A percentile compares a stretch with the other conserved stretches of the same genome.
Conservation (phyloP, 2,113 vertebrate genomes). For the Ovis canadensis region DNA sequence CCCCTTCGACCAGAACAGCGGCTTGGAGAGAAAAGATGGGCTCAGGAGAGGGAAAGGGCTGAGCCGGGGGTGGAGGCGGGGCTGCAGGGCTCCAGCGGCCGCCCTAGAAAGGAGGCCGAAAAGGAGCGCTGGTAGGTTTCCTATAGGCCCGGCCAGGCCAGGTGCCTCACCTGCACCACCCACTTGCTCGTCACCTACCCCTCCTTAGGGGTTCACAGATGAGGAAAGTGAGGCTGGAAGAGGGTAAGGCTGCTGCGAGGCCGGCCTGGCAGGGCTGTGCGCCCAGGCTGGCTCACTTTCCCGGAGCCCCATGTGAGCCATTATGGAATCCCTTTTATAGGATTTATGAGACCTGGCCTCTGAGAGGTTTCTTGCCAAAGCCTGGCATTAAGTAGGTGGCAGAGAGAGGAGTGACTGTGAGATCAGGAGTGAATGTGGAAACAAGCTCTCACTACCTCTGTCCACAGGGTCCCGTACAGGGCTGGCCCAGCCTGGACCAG, state of each 20-base stretch:
- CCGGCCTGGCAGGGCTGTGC: neutral
- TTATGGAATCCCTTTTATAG: neutral
- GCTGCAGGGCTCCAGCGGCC: neutral
- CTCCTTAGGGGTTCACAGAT: neutral
- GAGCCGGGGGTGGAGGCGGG: neutral
- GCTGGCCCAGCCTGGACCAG: neutral
- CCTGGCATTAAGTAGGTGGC: neutral
- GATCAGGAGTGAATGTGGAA: neutral
- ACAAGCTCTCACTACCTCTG: neutral
- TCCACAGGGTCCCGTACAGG: neutral
- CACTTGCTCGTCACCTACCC: neutral
- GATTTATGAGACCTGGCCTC: neutral
- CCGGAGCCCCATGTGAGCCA: accelerated
- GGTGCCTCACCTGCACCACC: neutral
- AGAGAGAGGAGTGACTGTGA: neutral
- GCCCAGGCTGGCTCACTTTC: neutral
- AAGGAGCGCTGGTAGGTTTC: neutral
- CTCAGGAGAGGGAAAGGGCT: neutral
- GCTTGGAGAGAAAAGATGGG: slow-evolving; percentile 25
- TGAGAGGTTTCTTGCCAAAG: neutral
- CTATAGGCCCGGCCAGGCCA: neutral
- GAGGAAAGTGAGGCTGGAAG: neutral
- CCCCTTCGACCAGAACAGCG: neutral
- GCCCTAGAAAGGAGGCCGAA: neutral
- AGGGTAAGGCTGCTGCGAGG: neutral